A percentile compares a stretch with the other conserved stretches of the same genome.
Conservation (phyloP, 2,888 invertebrate species). For the Paralinhomoeus sp. region DNA sequence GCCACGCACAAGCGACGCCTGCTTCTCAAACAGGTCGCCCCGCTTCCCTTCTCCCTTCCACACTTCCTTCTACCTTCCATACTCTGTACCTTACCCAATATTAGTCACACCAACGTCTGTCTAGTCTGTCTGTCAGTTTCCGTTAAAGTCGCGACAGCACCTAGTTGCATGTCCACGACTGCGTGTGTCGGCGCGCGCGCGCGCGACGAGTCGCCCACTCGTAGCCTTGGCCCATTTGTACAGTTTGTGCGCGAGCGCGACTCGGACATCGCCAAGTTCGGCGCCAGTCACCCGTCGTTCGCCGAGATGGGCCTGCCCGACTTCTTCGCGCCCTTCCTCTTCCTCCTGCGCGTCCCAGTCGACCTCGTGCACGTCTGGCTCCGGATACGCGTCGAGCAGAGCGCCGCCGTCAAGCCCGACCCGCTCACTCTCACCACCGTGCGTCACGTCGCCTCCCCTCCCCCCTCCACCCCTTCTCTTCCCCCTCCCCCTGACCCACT, state of each 20-base stretch:
- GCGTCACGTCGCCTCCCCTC: slow-evolving; percentile 4
- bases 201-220: too few species aligned
- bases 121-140: too few species aligned
- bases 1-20: too few species aligned
- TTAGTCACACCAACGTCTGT: too few species aligned
- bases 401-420: slow-evolving; percentile 35
- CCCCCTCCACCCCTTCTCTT: background rate
- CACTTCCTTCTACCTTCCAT: too few species aligned
- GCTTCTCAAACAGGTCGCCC: background rate
- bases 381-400: slow-evolving; percentile 54
- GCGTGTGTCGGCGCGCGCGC: too few species aligned
- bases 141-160: too few species aligned
- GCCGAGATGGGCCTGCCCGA: slow-evolving; percentile 55
- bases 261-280: slow-evolving; percentile 40
- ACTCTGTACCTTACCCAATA: too few species aligned
- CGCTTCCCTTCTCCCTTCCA: too few species aligned
- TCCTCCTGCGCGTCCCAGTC: slow-evolving; percentile 57
- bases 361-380: slow-evolving; percentile 81
- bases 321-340: slow-evolving; percentile 56
- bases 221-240: too few species aligned
- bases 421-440: slow-evolving; percentile 14
- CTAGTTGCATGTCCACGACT: too few species aligned
- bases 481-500: too few species aligned
- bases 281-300: slow-evolving; percentile 53
- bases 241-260: slow-evolving; percentile 20